Evolutionary conservation across 1,140 invertebrate species (phyloP).

Genomic region (Chrysopa pallens): DNA sequence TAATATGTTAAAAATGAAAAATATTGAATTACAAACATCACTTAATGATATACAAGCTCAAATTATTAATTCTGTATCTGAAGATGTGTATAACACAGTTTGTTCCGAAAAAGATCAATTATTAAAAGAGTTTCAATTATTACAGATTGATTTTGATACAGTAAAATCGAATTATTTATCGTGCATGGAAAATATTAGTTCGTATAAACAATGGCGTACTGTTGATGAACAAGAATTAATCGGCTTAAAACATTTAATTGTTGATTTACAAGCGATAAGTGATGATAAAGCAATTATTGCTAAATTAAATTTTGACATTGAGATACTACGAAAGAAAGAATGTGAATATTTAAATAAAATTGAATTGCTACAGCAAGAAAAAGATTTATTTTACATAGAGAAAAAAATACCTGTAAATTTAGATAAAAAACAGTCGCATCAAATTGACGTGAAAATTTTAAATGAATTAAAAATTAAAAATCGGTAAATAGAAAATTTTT

Average conservation of each 20-base stretch:
- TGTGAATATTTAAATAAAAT: too few species aligned
- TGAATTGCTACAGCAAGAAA: too few species aligned
- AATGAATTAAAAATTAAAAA: too few species aligned
- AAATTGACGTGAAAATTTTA: too few species aligned
- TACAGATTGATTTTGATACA: conserved; percentile 15
- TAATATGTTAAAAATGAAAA: conserved; percentile 21
- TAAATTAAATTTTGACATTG: conserved; percentile 17
- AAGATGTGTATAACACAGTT: conserved; percentile 7
- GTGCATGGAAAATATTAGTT: not conserved
- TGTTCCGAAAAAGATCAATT: conserved; percentile 9
- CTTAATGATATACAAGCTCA: conserved; percentile 18
- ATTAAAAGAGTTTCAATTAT: conserved; percentile 8
- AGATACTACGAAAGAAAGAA: conserved; percentile 9
- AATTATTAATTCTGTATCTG: conserved; percentile 9
- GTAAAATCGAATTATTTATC: conserved; percentile 10
- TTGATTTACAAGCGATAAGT: conserved; percentile 39
- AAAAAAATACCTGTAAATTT: too few species aligned
- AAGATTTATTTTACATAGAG: too few species aligned
- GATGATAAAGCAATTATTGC: conserved; percentile 44
- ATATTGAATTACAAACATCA: conserved; percentile 21
- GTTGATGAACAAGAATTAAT: conserved; percentile 34
- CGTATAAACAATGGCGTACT: conserved; percentile 4
- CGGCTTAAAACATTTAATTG: conserved; percentile 39
- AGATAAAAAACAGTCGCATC: too few species aligned
- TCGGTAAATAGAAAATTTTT: too few species aligned